A percentile compares a stretch with the other conserved stretches of the same genome.
These are phyloP conservation scores for Spatulosminthurus flaviceps DNA, from an alignment of 2,888 invertebrate genomes.

Conservation along the genomic window DNA sequence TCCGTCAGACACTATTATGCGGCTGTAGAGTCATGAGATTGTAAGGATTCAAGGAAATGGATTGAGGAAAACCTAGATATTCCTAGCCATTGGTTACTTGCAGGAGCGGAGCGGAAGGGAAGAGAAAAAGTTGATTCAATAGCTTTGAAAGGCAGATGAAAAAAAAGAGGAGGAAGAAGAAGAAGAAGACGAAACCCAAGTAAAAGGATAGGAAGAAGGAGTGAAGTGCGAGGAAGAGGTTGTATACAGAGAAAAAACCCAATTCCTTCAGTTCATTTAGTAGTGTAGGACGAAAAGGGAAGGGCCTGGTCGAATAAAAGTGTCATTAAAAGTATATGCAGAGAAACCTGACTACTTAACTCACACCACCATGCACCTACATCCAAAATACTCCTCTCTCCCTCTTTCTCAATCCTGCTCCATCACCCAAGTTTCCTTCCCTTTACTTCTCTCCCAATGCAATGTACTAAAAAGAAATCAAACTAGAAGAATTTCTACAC, in stretches of 20 bases:
- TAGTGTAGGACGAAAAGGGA: background rate
- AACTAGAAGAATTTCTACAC: conserved; percentile 24
- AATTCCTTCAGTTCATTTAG: conserved; percentile 5
- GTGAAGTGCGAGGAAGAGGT: background rate
- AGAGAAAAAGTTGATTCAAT: conserved; percentile 22
- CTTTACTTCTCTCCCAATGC: background rate
- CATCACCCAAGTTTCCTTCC: background rate
- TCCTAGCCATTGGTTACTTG: no score
- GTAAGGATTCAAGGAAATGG: no score
- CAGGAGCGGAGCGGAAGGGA: background rate
- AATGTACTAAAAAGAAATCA: conserved; percentile 28
- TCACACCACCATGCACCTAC: background rate
- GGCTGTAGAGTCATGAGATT: no score
- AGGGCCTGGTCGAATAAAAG: conserved; percentile 12
- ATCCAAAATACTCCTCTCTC: no score
- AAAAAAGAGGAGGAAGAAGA: background rate
- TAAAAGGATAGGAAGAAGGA: conserved; percentile 4
- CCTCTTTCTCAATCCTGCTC: background rate
- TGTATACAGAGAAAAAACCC: background rate
- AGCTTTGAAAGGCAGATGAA: background rate
- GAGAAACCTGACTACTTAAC: conserved; percentile 6
- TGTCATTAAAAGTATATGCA: conserved; percentile 14
- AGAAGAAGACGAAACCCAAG: background rate
- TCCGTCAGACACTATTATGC: no score
- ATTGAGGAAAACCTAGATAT: no score